These are phyloP conservation scores for Andrena fulva DNA, from an alignment of 2,888 invertebrate genomes.

Conservation along the genomic window DNA sequence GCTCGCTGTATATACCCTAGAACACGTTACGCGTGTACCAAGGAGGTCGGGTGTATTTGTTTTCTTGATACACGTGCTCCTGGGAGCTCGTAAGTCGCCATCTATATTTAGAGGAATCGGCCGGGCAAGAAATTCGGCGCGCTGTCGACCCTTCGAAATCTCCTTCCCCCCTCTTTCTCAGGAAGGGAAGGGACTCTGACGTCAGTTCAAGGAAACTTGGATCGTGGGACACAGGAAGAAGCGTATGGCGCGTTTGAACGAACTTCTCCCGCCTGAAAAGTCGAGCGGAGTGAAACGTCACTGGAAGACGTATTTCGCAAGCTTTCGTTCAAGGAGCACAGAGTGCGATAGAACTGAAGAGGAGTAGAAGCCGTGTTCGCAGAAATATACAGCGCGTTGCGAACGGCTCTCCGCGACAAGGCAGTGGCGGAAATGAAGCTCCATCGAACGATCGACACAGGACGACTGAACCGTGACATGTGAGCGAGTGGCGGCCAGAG, in stretches of 20 bases:
- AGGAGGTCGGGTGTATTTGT: conserved; percentile 42
- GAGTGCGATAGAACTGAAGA: too few relatives aligned
- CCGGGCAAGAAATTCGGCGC: conserved; percentile 24
- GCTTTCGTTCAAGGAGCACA: neutral
- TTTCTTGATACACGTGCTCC: conserved; percentile 58
- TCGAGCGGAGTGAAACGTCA: neutral
- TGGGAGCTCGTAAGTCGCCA: conserved; percentile 18
- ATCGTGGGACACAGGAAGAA: conserved; percentile 20
- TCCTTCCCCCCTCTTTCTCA: neutral
- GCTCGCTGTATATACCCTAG: conserved; percentile 35
- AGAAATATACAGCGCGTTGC: too few relatives aligned
- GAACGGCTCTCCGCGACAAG: too few relatives aligned
- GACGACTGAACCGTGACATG: conserved; percentile 37
- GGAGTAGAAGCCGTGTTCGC: too few relatives aligned
- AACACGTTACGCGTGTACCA: conserved; percentile 11
- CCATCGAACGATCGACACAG: neutral
- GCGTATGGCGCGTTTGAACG: conserved; percentile 9
- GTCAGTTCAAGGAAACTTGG: conserved; percentile 37
- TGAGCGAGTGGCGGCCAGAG: conserved; percentile 28
- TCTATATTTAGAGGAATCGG: conserved; percentile 53
- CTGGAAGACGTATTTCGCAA: neutral
- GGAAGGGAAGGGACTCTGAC: conserved; percentile 15
- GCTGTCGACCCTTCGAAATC: conserved; percentile 22
- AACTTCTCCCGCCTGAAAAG: neutral
- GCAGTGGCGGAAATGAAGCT: neutral